Base-by-base conservation (phyloP, 2,113 vertebrate genomes). In the Tonatia bakeri region DNA sequence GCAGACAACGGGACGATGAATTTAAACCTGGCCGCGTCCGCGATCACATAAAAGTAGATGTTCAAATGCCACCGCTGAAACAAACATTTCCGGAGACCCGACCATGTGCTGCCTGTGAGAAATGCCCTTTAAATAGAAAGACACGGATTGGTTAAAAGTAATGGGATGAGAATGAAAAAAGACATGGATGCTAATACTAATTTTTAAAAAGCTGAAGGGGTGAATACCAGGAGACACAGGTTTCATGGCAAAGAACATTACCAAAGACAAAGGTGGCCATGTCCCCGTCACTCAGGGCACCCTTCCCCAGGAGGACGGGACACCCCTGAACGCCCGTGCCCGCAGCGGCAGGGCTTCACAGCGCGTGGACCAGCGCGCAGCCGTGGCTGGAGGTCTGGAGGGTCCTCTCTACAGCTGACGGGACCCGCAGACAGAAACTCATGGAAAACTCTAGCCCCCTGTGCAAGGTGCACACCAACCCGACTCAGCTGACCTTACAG, bases 401-500 rank as follows among this genome's bases (percentile, higher is more conserved):
- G 9, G 20, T 5, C 52, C 31, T 9, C 52, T 87, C 20, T 24
- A 2, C 24, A 5, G 24, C 14, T 16, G 43, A 17, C 38, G 4
- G 85, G 33, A n/a, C 38, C 33, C 10, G 3, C 0, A 4, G 19
- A 38, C 28, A 17, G 69, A 56, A 16, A 24, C 22, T 5, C 50
- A n/a, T 69, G 59, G 4, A 26, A 26, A 38, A 16, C 8, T 4
- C 0, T 0, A 10, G 19, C 16, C 13, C 40, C 11, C 28, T n/a
- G 28, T 45, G 4, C 31, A 5, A 4, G 33, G 11, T 20, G 17
- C 2, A 7, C 45, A 1, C 0, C 61, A 14, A 2, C 11, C 43
- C 11, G 6, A 26, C 1, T 20, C 5, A 3, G 33, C 2, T 16
- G 38, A 20, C 28, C 3, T n/a, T 24, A 2, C 1, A 9, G 69